A percentile compares a stretch with the other conserved stretches of the same genome.
These are phyloP conservation scores for Drosophila yooni DNA, from an alignment of 2,888 invertebrate genomes.

Conservation along the genomic window DNA sequence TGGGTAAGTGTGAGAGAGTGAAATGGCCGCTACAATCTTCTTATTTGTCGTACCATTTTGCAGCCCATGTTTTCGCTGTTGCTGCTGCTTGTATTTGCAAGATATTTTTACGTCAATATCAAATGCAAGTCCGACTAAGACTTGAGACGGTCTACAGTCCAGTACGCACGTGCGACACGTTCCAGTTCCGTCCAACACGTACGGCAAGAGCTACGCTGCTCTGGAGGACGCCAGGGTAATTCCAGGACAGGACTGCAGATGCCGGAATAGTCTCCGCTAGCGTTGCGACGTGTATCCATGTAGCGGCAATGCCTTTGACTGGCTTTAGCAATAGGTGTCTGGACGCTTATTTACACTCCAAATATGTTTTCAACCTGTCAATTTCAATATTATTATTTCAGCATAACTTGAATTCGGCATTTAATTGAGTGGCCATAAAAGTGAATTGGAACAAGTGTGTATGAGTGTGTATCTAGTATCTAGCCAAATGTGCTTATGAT, in stretches of 20 bases:
- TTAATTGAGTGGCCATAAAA: slow-evolving; percentile 46
- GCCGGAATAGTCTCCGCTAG: slow-evolving; percentile 33
- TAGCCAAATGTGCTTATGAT: slow-evolving; percentile 7
- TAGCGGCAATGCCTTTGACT: slow-evolving; percentile 32
- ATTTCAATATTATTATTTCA: slow-evolving; percentile 21
- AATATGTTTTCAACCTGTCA: slow-evolving; percentile 46
- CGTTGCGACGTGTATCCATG: slow-evolving; percentile 50
- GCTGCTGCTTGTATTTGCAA: slow-evolving; percentile 45
- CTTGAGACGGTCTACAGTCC: slow-evolving; percentile 36
- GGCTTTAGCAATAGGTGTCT: slow-evolving; percentile 60
- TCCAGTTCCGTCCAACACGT: slow-evolving; percentile 42
- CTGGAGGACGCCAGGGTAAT: slow-evolving; percentile 7
- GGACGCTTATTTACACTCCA: slow-evolving; percentile 67
- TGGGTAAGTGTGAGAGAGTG: slow-evolving; percentile 20
- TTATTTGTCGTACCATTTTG: slow-evolving; percentile 63
- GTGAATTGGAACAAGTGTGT: background rate
- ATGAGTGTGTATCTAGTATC: background rate
- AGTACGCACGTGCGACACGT: slow-evolving; percentile 71
- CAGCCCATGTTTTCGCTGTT: slow-evolving; percentile 21
- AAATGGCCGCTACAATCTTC: slow-evolving; percentile 68
- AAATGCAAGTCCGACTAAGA: slow-evolving; percentile 53
- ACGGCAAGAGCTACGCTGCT: slow-evolving; percentile 18
- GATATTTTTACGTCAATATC: slow-evolving; percentile 74
- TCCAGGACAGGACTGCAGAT: slow-evolving; percentile 17
- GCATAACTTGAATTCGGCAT: slow-evolving; percentile 32